Evolutionary conservation across 2,888 invertebrate genomes (phyloP), one percentile per base, ranked within the genome.

Genomic region (Eupeodes luniger): DNA sequence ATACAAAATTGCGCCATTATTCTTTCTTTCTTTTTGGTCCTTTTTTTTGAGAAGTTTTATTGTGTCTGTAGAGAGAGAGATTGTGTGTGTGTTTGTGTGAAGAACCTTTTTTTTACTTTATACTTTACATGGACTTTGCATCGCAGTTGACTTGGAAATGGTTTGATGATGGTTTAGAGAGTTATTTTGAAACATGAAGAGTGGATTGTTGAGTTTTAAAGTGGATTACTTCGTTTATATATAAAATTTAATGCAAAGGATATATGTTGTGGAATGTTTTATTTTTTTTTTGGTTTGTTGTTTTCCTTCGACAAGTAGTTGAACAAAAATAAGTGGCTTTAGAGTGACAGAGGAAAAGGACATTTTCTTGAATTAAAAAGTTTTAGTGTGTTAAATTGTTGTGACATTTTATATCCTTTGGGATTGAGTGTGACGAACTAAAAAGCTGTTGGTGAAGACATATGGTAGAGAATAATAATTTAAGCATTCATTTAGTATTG

Each of bases 131-230:
- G 80, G 80, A 80, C 61, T 67, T 79, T 51, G 40, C 40, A 40
- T 7, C 9, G 9, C 6, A 74, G 75, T 84, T 80, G 67, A 57
- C 72, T 84, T 76, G 47, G 47, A 44, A 67, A 34, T 51, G 51
- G 40, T 44, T 66, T 62, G 64, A 40, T 57, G 76, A 34, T 34
- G 19, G 47, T 12, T 10, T 12, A 47, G 76, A 51, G 74, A 55
- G 67, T 69, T 77, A 72, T 59, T 80, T 77, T 40, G 78, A 47
- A 82, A 76, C 76, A 76, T 79, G 80, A 62, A 80, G 76, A 79
- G 87, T 83, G 64, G 86, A 87, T 87, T 83, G 86, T 72, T 55
- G 80, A 72, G 83, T 87, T 87, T 70, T 61, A 85, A 87, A 87
- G 87, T 87, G 87, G 87, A 84, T 87, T 87, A 87, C 83, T 66